phyloP scores from a whole-genome alignment of 2,113 vertebrate genomes.

The Vulpes vulpes region DNA sequence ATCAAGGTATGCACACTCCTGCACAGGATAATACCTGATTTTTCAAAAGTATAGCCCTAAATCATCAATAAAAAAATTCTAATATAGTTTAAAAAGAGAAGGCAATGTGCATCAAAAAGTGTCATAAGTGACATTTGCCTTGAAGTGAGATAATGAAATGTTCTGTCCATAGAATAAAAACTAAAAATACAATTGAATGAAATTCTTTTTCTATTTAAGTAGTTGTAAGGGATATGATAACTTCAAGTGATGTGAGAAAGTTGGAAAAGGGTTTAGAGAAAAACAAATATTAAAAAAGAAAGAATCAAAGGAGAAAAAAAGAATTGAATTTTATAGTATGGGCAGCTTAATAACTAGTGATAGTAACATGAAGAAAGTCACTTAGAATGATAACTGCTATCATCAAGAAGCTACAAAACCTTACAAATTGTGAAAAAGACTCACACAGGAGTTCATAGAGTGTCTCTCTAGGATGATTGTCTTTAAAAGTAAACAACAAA shows the following conservation, averaged over 20 bases:
- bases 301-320: conserved; percentile 29
- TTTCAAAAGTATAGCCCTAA: conserved; percentile 35
- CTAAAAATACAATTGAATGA: conserved; percentile 51
- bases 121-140: not conserved
- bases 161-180: conserved; percentile 48
- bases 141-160: not conserved
- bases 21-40: not conserved
- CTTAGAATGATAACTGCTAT: not conserved
- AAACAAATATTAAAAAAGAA: conserved; percentile 45
- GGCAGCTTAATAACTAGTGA: not conserved
- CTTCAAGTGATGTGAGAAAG: conserved; percentile 45
- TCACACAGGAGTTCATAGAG: not conserved
- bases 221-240: conserved; percentile 31
- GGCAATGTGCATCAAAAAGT: not conserved
- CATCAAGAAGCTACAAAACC: conserved; percentile 1
- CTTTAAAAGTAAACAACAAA: not conserved
- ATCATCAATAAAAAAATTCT: conserved; percentile 1
- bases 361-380: conserved; percentile 19
- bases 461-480: not conserved
- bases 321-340: not conserved
- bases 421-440: not conserved
- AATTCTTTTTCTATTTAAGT: conserved; percentile 48
- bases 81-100: not conserved
- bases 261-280: conserved; percentile 31
- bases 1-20: not conserved